Conservation (phyloP, 2,113 vertebrate genomes). For the Gobiocypris rarus region DNA sequence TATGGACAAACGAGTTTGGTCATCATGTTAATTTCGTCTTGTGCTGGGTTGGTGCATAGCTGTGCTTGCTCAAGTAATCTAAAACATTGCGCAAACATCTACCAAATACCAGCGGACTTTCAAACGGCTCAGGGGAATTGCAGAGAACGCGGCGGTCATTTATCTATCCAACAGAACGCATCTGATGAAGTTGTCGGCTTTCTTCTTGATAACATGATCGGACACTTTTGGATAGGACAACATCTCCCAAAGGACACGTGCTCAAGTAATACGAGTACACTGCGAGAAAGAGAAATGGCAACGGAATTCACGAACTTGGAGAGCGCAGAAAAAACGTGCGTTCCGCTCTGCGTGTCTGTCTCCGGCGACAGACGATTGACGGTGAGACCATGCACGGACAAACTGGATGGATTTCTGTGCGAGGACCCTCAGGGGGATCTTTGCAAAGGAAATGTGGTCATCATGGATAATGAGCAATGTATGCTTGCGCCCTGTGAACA, state of each 20-base stretch:
- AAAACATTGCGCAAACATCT: slow-evolving; percentile 33
- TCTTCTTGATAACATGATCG: slow-evolving; percentile 45
- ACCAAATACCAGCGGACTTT: slow-evolving; percentile 60
- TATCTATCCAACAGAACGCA: slow-evolving; percentile 50
- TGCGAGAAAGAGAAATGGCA: too few species aligned
- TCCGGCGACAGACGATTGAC: slow-evolving; percentile 59
- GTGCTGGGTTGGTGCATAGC: background rate
- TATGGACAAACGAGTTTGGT: background rate
- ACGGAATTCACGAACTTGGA: slow-evolving; percentile 55
- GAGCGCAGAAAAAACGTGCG: slow-evolving; percentile 52
- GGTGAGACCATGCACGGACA: slow-evolving; percentile 62
- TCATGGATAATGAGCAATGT: slow-evolving; percentile 49
- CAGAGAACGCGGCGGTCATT: slow-evolving; percentile 55
- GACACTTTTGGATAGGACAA: slow-evolving; percentile 73
- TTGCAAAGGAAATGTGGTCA: slow-evolving; percentile 44
- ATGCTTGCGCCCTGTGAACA: slow-evolving; percentile 62
- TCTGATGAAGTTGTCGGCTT: slow-evolving; percentile 39
- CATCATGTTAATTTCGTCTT: slow-evolving; percentile 19
- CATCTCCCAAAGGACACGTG: slow-evolving; percentile 57
- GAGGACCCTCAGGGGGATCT: slow-evolving; percentile 49
- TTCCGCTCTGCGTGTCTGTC: slow-evolving; percentile 65
- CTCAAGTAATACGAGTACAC: slow-evolving; percentile 59
- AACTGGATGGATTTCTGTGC: slow-evolving; percentile 71
- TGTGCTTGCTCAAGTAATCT: slow-evolving; percentile 42
- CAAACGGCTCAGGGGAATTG: slow-evolving; percentile 60